Conservation (phyloP, 2,113 vertebrate species). For the Acrocephalus arundinaceus region DNA sequence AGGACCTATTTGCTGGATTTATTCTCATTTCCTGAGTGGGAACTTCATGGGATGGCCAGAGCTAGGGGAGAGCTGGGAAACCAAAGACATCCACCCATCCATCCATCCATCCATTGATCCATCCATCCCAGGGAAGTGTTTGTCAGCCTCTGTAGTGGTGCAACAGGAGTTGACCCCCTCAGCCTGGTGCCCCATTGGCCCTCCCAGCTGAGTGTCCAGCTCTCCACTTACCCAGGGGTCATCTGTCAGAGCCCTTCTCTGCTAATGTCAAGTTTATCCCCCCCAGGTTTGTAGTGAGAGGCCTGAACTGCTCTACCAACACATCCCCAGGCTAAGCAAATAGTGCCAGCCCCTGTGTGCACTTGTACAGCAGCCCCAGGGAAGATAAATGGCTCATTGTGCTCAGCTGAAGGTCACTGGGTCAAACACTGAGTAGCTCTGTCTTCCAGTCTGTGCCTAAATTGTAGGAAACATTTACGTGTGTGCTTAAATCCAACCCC, state of each 20-base stretch:
- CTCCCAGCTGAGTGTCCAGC: not conserved
- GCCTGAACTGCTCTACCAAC: not conserved
- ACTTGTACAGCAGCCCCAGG: not conserved
- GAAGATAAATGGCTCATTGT: constrained; percentile 35
- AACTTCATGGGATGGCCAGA: not conserved
- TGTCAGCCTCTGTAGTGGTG: not conserved
- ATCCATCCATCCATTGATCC: not conserved
- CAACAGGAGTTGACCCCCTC: not conserved
- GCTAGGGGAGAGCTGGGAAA: not conserved
- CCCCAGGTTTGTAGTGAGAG: not conserved
- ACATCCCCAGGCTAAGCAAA: not conserved
- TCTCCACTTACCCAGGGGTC: not conserved
- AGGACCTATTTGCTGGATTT: not conserved
- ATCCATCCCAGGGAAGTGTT: not conserved
- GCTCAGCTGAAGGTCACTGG: constrained; percentile 27
- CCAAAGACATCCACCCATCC: not conserved
- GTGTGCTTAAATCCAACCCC: constrained; percentile 2
- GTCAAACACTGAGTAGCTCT: constrained; percentile 27
- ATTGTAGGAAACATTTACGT: constrained; percentile 33
- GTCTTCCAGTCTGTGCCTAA: constrained; percentile 7
- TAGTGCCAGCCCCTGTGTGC: not conserved
- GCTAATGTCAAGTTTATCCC: not conserved
- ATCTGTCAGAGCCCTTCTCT: not conserved
- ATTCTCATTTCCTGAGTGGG: not conserved
- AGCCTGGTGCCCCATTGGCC: not conserved